These are phyloP conservation scores for Lates calcarifer DNA, from an alignment of 2,113 vertebrate species.

Conservation along the genomic window DNA sequence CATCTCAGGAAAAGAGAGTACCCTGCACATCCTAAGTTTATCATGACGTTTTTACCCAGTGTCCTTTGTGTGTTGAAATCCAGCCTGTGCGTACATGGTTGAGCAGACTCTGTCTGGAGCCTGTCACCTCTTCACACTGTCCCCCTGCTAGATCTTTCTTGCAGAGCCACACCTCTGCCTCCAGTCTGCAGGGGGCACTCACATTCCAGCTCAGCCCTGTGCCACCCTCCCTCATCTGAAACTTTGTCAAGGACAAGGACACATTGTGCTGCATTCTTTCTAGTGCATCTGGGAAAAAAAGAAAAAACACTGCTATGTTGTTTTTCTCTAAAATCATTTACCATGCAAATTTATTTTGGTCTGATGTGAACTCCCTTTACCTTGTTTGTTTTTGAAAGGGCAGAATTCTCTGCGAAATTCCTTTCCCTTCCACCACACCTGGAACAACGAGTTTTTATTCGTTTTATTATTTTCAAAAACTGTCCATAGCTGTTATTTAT, in stretches of 20 bases:
- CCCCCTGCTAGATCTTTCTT: slow-evolving; percentile 47
- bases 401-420: slow-evolving; percentile 52
- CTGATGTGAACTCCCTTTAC: slow-evolving; percentile 41
- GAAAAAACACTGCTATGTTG: neutral
- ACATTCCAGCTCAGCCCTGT: slow-evolving; percentile 76
- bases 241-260: slow-evolving; percentile 67
- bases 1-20: neutral
- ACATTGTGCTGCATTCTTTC: slow-evolving; percentile 70
- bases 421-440: slow-evolving; percentile 72
- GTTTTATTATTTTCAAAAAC: neutral
- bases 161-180: slow-evolving; percentile 83
- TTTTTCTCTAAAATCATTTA: neutral
- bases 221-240: neutral
- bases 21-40: neutral
- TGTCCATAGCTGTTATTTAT: neutral
- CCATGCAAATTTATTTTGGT: neutral
- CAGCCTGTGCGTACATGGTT: slow-evolving; percentile 37
- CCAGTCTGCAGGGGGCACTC: slow-evolving; percentile 76
- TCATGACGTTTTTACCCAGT: slow-evolving; percentile 66
- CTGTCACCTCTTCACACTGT: slow-evolving; percentile 68
- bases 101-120: slow-evolving; percentile 62
- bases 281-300: slow-evolving; percentile 36
- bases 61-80: slow-evolving; percentile 15
- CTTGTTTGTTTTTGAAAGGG: slow-evolving; percentile 73
- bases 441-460: slow-evolving; percentile 7